These are phyloP conservation scores for Tetanocera ferruginea DNA, from an alignment of 2,888 invertebrate species.

Conservation along the genomic window DNA sequence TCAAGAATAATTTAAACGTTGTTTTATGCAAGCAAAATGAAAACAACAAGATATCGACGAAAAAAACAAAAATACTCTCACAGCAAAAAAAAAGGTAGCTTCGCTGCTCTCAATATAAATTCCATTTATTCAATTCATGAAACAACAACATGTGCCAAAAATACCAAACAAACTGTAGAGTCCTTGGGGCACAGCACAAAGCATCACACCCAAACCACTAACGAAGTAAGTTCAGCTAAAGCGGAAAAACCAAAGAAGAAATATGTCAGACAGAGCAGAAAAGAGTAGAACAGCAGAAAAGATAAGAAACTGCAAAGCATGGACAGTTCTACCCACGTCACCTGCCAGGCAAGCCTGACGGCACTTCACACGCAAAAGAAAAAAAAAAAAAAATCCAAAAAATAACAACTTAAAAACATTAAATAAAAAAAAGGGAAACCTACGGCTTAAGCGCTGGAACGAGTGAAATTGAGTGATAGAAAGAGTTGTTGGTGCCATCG, in stretches of 20 bases:
- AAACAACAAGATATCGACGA: no score
- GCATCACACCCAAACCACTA: no score
- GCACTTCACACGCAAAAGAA: background rate
- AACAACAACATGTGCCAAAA: constrained; percentile 14
- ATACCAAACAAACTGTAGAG: background rate
- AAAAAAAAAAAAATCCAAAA: no score
- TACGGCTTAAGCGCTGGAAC: no score
- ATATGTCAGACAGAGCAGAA: background rate
- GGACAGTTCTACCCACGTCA: constrained; percentile 3
- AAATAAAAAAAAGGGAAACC: background rate
- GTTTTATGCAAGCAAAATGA: no score
- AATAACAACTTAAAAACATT: background rate
- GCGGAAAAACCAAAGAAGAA: background rate
- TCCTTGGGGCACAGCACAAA: background rate
- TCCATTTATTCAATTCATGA: constrained; percentile 29
- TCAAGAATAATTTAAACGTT: no score
- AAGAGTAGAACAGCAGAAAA: background rate
- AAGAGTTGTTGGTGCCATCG: no score
- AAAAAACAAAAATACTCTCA: background rate
- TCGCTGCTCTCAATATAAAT: background rate
- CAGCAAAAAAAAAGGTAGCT: background rate
- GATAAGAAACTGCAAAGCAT: background rate
- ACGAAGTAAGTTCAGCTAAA: no score
- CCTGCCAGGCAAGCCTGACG: background rate
- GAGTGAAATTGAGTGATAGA: no score